Conservation (phyloP, 2,797 vertebrate genomes). For the Parotocinclus haroldoi region DNA sequence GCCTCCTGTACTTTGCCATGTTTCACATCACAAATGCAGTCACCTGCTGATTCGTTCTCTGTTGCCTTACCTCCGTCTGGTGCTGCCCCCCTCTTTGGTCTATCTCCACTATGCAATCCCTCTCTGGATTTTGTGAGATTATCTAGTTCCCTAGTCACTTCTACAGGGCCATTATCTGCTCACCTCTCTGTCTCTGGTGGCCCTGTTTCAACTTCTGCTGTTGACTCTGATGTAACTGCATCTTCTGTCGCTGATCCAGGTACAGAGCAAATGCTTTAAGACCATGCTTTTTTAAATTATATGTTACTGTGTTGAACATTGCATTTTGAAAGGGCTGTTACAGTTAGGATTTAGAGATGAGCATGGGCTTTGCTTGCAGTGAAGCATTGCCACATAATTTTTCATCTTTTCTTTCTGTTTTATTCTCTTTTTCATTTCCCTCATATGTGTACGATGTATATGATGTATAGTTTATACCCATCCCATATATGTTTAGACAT, state of each 20-base stretch:
- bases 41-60: not conserved
- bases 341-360: too few species aligned
- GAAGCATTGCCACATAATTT: not conserved
- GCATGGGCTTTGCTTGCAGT: not conserved
- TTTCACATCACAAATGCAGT: not conserved
- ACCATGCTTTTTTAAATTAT: constrained; percentile 12
- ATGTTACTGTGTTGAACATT: constrained; percentile 18
- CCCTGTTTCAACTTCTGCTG: constrained; percentile 30
- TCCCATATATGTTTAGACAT: too few species aligned
- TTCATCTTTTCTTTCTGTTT: constrained; percentile 9
- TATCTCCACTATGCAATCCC: constrained; percentile 5
- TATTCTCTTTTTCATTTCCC: constrained; percentile 6
- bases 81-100: constrained; percentile 4
- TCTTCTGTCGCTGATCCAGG: constrained; percentile 47
- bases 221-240: constrained; percentile 28
- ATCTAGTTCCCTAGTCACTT: constrained; percentile 16
- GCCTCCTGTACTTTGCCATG: not conserved
- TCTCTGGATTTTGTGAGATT: not conserved
- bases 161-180: constrained; percentile 17
- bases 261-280: constrained; percentile 36
- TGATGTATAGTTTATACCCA: not conserved
- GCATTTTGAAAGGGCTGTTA: not conserved
- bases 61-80: constrained; percentile 9
- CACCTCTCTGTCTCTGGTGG: constrained; percentile 21
- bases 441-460: constrained; percentile 12